phyloP scores from a whole-genome alignment of 2,113 vertebrate species.

The Cephalopholis sonnerati region DNA sequence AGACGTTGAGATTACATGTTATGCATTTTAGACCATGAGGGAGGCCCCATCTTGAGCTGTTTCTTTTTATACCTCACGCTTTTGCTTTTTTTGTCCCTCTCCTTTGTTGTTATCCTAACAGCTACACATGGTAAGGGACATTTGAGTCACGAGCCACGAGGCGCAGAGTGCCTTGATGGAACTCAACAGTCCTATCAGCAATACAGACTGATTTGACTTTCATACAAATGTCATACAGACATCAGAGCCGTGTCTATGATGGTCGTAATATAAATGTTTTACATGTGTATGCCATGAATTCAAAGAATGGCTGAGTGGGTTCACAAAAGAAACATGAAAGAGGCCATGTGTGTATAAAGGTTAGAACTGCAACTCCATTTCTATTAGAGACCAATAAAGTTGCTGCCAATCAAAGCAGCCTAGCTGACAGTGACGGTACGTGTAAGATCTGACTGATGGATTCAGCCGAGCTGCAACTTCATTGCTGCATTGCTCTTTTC shows the following conservation, averaged over 20 bases:
- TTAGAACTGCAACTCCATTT: background rate
- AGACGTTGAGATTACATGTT: background rate
- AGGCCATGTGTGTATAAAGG: background rate
- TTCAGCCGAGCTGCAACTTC: constrained; percentile 27
- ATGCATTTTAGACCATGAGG: background rate
- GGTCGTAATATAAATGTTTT: background rate
- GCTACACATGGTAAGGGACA: background rate
- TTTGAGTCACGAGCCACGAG: background rate
- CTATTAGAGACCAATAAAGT: background rate
- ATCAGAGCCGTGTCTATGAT: too few relatives aligned
- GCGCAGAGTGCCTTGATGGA: background rate
- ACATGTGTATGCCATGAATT: background rate
- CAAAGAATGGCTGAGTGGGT: background rate
- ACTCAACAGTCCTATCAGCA: background rate
- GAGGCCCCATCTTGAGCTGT: background rate
- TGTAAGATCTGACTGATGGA: constrained; percentile 28
- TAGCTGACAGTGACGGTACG: constrained; percentile 11
- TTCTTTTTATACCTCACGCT: background rate
- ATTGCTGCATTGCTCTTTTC: constrained; percentile 7
- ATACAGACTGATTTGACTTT: background rate
- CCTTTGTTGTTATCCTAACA: background rate
- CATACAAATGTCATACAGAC: background rate
- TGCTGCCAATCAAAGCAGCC: constrained; percentile 33
- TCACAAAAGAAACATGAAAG: background rate
- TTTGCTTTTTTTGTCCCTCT: too few relatives aligned